Conservation (phyloP, 2,888 invertebrate species). For the Dione vanillae region DNA sequence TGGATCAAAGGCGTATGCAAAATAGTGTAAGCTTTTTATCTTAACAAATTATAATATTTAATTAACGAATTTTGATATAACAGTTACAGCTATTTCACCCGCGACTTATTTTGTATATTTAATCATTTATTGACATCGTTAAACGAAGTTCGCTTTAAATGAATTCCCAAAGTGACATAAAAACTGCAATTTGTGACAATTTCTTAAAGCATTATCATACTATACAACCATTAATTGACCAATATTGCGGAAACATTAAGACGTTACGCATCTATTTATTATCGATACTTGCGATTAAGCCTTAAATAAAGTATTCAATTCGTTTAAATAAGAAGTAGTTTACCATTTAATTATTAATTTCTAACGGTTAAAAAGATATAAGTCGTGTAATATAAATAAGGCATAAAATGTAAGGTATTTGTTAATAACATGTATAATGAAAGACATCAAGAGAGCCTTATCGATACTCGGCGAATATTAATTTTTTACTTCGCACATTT, state of each 20-base stretch:
- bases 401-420: no score
- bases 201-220: neutral
- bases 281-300: neutral
- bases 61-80: conserved; percentile 11
- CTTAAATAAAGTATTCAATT: neutral
- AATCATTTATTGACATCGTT: neutral
- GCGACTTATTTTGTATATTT: conserved; percentile 7
- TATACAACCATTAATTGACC: conserved; percentile 5
- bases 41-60: conserved; percentile 13
- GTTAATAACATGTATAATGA: neutral
- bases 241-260: conserved; percentile 18
- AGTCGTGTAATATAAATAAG: no score
- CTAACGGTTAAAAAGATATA: conserved; percentile 2
- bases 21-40: neutral
- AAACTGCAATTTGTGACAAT: conserved; percentile 4
- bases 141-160: neutral
- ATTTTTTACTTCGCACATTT: no score
- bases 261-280: neutral
- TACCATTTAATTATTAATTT: neutral
- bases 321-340: neutral
- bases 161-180: neutral
- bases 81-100: neutral
- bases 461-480: no score
- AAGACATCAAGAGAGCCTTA: neutral
- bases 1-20: conserved; percentile 1